Percentiles rank a stretch among this genome's conserved stretches.
phyloP scores from a whole-genome alignment of 2,113 vertebrate species.

The Eulacestoma nigropectus region DNA sequence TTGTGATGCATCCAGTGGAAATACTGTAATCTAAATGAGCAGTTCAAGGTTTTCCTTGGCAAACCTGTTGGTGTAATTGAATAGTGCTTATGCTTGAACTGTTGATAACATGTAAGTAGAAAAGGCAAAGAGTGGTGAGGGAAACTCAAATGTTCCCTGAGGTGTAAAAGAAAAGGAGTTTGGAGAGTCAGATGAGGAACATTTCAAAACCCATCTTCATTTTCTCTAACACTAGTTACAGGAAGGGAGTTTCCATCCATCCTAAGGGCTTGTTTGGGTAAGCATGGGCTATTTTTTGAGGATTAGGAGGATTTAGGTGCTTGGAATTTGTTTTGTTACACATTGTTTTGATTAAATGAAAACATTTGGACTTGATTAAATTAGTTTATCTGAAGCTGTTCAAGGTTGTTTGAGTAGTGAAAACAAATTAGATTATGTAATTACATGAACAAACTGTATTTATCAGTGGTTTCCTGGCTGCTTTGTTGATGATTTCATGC shows the following conservation, averaged over 20 bases:
- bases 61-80: not conserved
- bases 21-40: not conserved
- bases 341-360: constrained; percentile 67
- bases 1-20: not conserved
- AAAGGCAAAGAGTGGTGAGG: not conserved
- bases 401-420: not conserved
- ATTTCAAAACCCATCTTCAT: constrained; percentile 34
- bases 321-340: constrained; percentile 68
- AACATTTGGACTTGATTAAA: constrained; percentile 46
- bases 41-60: constrained; percentile 10
- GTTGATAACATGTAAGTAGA: constrained; percentile 5
- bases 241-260: constrained; percentile 20
- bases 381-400: constrained; percentile 19
- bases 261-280: constrained; percentile 54
- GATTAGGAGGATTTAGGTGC: constrained; percentile 64
- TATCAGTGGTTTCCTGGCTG: not conserved
- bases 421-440: constrained; percentile 47
- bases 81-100: not conserved
- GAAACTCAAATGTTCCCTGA: constrained; percentile 27
- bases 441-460: not conserved
- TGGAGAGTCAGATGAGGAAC: constrained; percentile 32
- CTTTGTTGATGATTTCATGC: not conserved
- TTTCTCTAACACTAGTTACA: not conserved
- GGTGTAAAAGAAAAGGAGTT: constrained; percentile 49
- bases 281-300: constrained; percentile 18